Conservation (phyloP, 2,113 vertebrate species). For the Tringa solitaria region DNA sequence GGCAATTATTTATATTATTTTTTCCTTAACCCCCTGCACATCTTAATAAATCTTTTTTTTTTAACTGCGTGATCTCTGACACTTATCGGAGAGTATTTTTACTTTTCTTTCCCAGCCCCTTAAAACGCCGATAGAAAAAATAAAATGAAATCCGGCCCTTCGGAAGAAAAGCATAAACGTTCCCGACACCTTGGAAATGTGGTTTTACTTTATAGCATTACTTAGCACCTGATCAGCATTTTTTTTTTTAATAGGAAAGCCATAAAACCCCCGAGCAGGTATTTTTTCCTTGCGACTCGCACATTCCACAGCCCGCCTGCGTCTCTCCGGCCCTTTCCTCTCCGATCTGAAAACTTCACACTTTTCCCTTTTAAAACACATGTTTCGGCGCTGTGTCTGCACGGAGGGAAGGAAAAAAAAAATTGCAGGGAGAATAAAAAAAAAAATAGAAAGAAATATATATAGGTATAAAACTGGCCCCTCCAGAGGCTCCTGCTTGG, state of each 20-base stretch:
- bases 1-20: not conserved
- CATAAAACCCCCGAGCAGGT: conserved; percentile 66
- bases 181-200: conserved; percentile 75
- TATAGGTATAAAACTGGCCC: not conserved
- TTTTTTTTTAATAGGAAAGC: conserved; percentile 54
- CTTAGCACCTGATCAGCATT: conserved; percentile 77
- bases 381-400: conserved; percentile 16
- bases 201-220: conserved; percentile 77
- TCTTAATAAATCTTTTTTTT: conserved; percentile 1
- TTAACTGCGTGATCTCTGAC: not conserved
- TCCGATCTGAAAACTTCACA: conserved; percentile 73
- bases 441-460: not conserved
- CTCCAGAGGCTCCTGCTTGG: not conserved
- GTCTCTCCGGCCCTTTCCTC: conserved; percentile 32
- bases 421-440: not conserved
- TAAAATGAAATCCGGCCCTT: conserved; percentile 40
- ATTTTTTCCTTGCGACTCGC: conserved; percentile 6
- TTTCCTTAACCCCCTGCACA: not conserved
- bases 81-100: not conserved
- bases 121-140: conserved; percentile 4
- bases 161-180: conserved; percentile 62
- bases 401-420: too few species aligned
- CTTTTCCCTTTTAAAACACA: conserved; percentile 82
- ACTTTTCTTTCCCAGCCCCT: conserved; percentile 5
- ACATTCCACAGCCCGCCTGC: conserved; percentile 25